Conservation (phyloP, 2,888 invertebrate species). For the Acanthosepion lycidas region DNA sequence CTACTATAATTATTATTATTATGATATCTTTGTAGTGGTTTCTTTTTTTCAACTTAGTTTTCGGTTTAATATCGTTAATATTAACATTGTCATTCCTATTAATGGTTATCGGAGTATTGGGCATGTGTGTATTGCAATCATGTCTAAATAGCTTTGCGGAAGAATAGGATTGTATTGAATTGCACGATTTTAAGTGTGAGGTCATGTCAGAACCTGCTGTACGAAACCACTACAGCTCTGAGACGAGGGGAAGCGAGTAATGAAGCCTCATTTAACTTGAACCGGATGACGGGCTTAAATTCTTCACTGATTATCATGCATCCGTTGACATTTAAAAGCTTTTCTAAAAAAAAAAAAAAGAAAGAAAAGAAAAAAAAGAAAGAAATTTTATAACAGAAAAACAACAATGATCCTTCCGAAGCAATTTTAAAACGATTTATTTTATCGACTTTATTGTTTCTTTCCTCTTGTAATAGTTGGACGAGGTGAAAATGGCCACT, state of each 20-base stretch:
- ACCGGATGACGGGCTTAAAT: background rate
- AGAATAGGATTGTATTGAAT: background rate
- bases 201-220: background rate
- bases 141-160: background rate
- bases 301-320: background rate
- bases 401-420: background rate
- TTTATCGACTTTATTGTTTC: background rate
- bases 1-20: no score
- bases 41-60: no score
- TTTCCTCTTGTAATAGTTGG: background rate
- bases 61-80: no score
- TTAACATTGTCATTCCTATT: no score
- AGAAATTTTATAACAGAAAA: no score
- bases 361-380: no score
- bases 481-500: background rate
- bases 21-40: no score
- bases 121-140: background rate
- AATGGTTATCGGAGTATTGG: background rate
- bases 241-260: background rate
- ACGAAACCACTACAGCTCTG: background rate
- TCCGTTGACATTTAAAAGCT: background rate
- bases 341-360: background rate
- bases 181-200: background rate
- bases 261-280: constrained; percentile 16
- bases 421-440: background rate